Evolutionary conservation across 92 coral and sea anemone species (phyloP).

Genomic region (Parazoanthus swiftii): DNA sequence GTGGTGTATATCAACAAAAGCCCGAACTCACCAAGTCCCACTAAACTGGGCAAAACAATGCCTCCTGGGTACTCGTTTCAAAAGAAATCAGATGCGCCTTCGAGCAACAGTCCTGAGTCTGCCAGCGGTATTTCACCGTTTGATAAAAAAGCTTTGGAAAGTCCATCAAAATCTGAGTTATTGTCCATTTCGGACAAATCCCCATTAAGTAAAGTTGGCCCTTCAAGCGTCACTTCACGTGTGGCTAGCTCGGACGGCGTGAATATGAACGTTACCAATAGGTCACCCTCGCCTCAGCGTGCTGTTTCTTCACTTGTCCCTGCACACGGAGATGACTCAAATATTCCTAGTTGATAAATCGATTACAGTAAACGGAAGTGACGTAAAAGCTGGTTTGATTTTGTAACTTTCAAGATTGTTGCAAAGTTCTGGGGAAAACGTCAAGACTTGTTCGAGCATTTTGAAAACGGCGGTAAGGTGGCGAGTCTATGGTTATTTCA

Average conservation of each 20-base stretch:
- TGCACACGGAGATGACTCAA: neutral
- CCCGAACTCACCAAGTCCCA: neutral
- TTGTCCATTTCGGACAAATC: neutral
- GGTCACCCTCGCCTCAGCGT: neutral
- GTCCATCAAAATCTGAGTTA: neutral
- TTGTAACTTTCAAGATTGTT: no score
- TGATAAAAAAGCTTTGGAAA: neutral
- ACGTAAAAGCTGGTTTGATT: no score
- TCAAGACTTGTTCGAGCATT: no score
- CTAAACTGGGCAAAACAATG: neutral
- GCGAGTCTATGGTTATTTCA: no score
- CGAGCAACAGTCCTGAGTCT: neutral
- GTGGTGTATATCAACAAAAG: conserved; percentile 1
- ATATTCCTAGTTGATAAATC: no score
- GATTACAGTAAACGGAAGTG: no score
- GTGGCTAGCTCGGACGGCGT: neutral
- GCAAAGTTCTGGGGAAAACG: no score
- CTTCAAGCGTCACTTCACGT: neutral
- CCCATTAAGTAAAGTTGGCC: neutral
- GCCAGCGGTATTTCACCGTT: neutral
- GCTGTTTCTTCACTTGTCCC: no score
- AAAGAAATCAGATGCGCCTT: neutral
- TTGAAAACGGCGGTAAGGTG: no score
- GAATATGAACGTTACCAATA: neutral
- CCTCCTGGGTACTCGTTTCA: neutral